A percentile compares a stretch with the other conserved stretches of the same genome.
Evolutionary conservation across 2,888 invertebrate species (phyloP).

Genomic region (Agapostemon virescens): DNA sequence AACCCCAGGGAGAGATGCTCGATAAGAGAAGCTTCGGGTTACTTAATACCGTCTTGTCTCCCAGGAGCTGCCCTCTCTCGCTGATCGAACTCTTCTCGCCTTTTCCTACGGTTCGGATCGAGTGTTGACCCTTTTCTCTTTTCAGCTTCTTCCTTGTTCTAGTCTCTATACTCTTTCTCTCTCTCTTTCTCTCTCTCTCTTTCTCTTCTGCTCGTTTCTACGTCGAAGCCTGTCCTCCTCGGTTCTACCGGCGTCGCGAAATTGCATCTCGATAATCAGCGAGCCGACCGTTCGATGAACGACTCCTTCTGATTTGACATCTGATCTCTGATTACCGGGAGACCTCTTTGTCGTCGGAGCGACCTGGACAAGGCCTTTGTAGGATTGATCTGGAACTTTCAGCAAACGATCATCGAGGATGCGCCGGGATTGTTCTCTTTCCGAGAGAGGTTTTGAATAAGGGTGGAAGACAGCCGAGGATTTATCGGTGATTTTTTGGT

Average conservation of each 20-base stretch:
- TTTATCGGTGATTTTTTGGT: background rate
- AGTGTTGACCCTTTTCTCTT: background rate
- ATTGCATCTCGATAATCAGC: slow-evolving; percentile 51
- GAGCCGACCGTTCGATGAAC: slow-evolving; percentile 25
- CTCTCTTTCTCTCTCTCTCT: too few species aligned
- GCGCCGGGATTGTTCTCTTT: slow-evolving; percentile 21
- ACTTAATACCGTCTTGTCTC: slow-evolving; percentile 48
- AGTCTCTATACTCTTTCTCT: too few species aligned
- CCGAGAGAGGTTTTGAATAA: background rate
- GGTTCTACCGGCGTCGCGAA: slow-evolving; percentile 7
- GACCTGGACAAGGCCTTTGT: background rate
- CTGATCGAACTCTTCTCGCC: slow-evolving; percentile 22
- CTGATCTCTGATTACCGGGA: slow-evolving; percentile 54
- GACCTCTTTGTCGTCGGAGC: slow-evolving; percentile 16
- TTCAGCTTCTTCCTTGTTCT: too few species aligned
- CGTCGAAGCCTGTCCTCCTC: slow-evolving; percentile 10
- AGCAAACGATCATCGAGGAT: background rate
- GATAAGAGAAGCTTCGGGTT: slow-evolving; percentile 53
- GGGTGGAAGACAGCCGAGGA: background rate
- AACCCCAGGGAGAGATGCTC: slow-evolving; percentile 38
- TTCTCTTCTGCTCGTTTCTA: slow-evolving; percentile 14
- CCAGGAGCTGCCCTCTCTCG: slow-evolving; percentile 18
- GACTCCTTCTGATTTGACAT: slow-evolving; percentile 35
- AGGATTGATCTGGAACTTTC: background rate
- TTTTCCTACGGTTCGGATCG: slow-evolving; percentile 5